Evolutionary conservation across 2,797 vertebrate species (phyloP), one percentile per base, ranked within the genome.

Genomic region (Scleropages formosus): DNA sequence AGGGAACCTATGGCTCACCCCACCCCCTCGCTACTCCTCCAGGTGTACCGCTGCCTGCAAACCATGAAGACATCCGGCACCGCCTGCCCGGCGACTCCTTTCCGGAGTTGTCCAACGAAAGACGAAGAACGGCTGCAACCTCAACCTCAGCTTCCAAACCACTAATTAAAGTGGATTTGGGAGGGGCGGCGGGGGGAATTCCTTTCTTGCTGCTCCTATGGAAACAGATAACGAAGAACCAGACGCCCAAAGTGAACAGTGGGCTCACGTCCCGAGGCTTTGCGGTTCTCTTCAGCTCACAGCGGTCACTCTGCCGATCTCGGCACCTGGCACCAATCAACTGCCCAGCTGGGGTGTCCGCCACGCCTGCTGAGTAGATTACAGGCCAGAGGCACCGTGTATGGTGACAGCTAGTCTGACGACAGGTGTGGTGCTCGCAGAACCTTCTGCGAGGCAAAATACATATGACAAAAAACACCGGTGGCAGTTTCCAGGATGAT

Each of bases 351-450:
- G 66, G 66, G 46, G 68, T n/a, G 68, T 22, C 66, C 49, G 39
- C 75, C 58, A 63, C 65, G 27, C 74, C 58, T 24, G 31, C 31
- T 0, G 4, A 60, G 64, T 53, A 39, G 77, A 77, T 81, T 82
- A 82, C 74, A 74, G 67, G 75, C 60, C 64, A 72, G 61, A 61
- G 70, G 47, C 65, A 49, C 71, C 16, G 47, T 18, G 31, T 80
- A 79, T 84, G 79, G 85, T 90, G 89, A 88, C 90, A 84, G 89
- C 85, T 76, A 82, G 73, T 78, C 81, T 80, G 82, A 83, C 77
- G 85, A 87, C 91, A 93, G 91, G 88, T 91, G 90, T 80, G 83
- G 65, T 39, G 49, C 26, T 65, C 70, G 70, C 64, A 44, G 67
- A 26, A 49, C 22, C 27, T 18, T 31, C 13, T 65, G 46, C 15